A percentile compares a stretch with the other conserved stretches of the same genome.
Evolutionary conservation across 2,888 invertebrate species (phyloP).

Genomic region (Pachymerium ferrugineum): DNA sequence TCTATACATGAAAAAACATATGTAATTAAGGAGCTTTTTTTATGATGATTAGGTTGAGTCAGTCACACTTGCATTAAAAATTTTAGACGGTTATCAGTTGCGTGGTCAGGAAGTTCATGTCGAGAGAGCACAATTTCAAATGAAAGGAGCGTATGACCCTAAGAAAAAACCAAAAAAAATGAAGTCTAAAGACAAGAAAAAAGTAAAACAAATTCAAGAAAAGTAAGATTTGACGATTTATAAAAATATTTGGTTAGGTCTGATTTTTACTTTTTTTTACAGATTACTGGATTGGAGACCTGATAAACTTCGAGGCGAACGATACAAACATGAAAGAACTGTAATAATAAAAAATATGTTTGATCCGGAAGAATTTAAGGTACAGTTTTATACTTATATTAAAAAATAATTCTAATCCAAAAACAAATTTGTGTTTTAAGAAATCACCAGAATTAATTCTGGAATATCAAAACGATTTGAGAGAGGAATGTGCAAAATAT

Average conservation of each 20-base stretch:
- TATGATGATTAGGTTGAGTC: constrained; percentile 65
- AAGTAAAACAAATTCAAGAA: constrained; percentile 83
- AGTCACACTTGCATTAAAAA: constrained; percentile 81
- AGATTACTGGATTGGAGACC: constrained; percentile 94
- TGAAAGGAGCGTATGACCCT: constrained; percentile 91
- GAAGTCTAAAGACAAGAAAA: constrained; percentile 78
- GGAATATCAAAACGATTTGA: constrained; percentile 83
- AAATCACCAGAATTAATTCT: constrained; percentile 79
- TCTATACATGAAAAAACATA: neutral
- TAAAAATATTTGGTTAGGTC: constrained; percentile 24
- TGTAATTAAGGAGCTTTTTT: neutral
- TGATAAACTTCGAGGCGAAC: constrained; percentile 78
- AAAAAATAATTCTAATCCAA: neutral
- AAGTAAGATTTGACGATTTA: constrained; percentile 57
- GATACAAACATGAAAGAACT: constrained; percentile 79
- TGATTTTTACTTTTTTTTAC: constrained; percentile 37
- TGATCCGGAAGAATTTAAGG: constrained; percentile 77
- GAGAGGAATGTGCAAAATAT: constrained; percentile 82
- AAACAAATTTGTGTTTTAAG: constrained; percentile 41
- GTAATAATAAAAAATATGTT: constrained; percentile 94
- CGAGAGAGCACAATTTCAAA: constrained; percentile 85
- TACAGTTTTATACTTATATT: constrained; percentile 36
- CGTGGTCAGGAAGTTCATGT: constrained; percentile 77
- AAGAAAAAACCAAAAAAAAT: constrained; percentile 82
- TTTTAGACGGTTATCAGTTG: constrained; percentile 79